Conservation (phyloP, 92 coral and sea anemone genomes). For the Meandrina meandrites region DNA sequence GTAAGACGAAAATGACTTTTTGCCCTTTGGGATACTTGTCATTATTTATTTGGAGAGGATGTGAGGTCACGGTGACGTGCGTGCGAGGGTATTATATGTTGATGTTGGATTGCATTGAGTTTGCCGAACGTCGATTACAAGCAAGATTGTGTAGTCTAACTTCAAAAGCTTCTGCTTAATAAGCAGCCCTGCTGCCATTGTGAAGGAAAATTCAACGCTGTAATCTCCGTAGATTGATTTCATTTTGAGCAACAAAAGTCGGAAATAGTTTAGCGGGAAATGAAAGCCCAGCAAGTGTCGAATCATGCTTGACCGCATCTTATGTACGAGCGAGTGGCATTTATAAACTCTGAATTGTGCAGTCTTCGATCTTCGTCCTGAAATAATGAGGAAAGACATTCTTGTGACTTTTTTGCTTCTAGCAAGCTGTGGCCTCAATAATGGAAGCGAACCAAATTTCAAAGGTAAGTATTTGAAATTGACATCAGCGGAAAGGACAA, state of each 20-base stretch:
- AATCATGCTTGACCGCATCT: conserved; percentile 2
- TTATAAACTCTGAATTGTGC: neutral
- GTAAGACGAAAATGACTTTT: neutral
- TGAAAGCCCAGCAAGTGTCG: neutral
- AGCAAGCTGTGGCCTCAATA: conserved; percentile 22
- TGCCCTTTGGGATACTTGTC: neutral
- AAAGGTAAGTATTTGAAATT: conserved; percentile 25
- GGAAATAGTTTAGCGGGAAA: neutral
- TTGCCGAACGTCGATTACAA: neutral
- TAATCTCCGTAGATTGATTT: neutral
- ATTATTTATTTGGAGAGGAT: conserved; percentile 13
- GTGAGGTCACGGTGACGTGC: conserved; percentile 53
- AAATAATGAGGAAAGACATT: conserved; percentile 10
- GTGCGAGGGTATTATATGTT: neutral
- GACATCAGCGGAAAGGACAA: conserved; percentile 9
- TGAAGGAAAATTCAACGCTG: neutral
- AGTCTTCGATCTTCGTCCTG: neutral
- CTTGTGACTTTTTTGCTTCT: conserved; percentile 2
- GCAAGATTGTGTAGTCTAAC: neutral
- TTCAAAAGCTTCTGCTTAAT: neutral
- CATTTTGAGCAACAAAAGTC: neutral
- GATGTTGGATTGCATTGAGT: conserved; percentile 18
- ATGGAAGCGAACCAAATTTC: conserved; percentile 25
- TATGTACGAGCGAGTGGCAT: conserved; percentile 8
- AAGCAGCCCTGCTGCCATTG: neutral